Conservation (phyloP, 2,113 vertebrate species). For the Natator depressus region DNA sequence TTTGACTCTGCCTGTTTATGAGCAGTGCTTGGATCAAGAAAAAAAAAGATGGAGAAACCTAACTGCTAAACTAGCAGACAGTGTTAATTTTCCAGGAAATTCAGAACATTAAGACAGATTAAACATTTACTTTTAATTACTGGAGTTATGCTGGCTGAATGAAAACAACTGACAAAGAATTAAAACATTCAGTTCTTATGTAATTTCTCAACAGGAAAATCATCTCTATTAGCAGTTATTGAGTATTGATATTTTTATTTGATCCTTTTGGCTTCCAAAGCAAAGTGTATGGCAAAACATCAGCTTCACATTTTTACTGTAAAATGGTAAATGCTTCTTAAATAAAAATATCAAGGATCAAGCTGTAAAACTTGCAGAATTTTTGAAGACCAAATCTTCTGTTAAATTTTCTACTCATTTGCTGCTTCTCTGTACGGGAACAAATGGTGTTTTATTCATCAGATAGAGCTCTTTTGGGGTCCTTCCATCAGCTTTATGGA, state of each 20-base stretch:
- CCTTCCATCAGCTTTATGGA: not conserved
- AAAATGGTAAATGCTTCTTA: no score
- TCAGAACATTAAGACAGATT: not conserved
- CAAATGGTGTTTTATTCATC: not conserved
- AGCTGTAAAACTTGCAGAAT: not conserved
- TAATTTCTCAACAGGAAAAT: not conserved
- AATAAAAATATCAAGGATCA: not conserved
- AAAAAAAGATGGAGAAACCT: not conserved
- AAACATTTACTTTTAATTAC: slow-evolving; percentile 61
- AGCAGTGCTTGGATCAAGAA: not conserved
- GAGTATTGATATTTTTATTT: not conserved
- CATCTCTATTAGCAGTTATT: not conserved
- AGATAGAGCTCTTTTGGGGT: not conserved
- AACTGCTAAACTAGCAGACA: not conserved
- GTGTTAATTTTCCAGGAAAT: slow-evolving; percentile 36
- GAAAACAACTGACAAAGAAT: not conserved
- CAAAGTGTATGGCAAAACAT: not conserved
- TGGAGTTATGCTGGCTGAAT: slow-evolving; percentile 17
- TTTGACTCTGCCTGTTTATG: not conserved
- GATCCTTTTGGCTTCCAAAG: not conserved
- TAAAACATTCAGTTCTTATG: slow-evolving; percentile 17
- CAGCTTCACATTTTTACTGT: not conserved
- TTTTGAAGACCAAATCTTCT: not conserved
- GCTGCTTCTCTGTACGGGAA: not conserved
- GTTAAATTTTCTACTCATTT: not conserved